Evolutionary conservation across 2,797 vertebrate species (phyloP).

Genomic region (Falco novaeseelandiae): DNA sequence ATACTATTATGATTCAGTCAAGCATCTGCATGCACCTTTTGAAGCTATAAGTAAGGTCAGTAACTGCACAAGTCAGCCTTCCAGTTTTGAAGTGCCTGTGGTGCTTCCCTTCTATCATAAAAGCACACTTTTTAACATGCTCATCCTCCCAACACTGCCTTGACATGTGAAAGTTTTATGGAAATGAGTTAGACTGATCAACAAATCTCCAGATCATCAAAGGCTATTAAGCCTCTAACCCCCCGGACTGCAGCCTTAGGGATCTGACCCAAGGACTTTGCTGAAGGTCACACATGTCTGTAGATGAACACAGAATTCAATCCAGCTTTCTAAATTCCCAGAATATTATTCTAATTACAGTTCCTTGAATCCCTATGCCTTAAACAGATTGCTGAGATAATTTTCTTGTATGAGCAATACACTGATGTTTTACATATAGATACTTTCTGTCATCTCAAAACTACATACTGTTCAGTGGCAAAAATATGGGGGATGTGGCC

Average conservation of each 20-base stretch:
- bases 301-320: not conserved
- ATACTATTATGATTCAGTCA: not conserved
- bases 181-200: not conserved
- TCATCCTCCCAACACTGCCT: not conserved
- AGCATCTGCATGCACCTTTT: not conserved
- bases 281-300: not conserved
- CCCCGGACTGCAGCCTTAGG: not conserved
- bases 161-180: not conserved
- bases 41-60: not conserved
- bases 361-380: not conserved
- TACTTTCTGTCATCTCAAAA: not conserved
- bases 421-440: not conserved
- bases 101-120: not conserved
- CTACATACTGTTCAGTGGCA: rapidly evolving
- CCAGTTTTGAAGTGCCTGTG: not conserved
- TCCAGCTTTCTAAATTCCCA: not conserved
- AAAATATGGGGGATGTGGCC: not conserved
- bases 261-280: not conserved
- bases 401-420: not conserved
- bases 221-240: not conserved
- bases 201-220: not conserved
- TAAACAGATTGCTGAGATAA: not conserved
- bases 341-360: not conserved
- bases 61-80: not conserved
- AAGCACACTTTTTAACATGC: not conserved